phyloP scores from a whole-genome alignment of 2,113 vertebrate species.

The Phrynosoma blainvillii region DNA sequence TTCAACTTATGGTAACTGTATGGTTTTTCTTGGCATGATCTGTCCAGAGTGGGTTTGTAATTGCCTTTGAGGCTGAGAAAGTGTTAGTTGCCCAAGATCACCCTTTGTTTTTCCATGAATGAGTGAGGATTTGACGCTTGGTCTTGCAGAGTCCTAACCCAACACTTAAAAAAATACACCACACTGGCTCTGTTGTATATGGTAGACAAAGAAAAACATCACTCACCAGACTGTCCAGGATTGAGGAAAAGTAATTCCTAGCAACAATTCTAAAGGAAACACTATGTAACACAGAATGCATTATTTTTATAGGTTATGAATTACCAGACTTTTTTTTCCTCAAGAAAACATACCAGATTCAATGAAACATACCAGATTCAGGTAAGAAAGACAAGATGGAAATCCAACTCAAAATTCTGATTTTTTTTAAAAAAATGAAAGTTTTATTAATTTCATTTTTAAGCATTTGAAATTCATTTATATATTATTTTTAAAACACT shows the following conservation, averaged over 20 bases:
- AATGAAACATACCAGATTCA: slow-evolving; percentile 19
- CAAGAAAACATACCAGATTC: slow-evolving; percentile 46
- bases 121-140: no score
- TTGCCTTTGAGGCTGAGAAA: no score
- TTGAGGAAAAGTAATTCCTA: background rate
- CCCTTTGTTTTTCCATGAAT: no score
- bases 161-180: no score
- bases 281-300: background rate
- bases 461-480: slow-evolving; percentile 58
- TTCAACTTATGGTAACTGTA: no score
- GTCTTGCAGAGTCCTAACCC: no score
- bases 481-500: slow-evolving; percentile 55
- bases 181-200: no score
- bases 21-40: no score
- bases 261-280: background rate
- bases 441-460: slow-evolving; percentile 23
- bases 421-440: slow-evolving; percentile 62
- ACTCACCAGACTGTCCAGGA: background rate
- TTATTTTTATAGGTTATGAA: background rate
- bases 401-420: slow-evolving; percentile 38
- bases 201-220: background rate
- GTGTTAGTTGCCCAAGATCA: no score
- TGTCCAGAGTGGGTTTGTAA: no score
- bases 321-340: slow-evolving; percentile 1
- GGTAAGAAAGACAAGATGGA: background rate